Evolutionary conservation across 2,113 vertebrate species (phyloP).

Genomic region (Pluvianellus socialis): DNA sequence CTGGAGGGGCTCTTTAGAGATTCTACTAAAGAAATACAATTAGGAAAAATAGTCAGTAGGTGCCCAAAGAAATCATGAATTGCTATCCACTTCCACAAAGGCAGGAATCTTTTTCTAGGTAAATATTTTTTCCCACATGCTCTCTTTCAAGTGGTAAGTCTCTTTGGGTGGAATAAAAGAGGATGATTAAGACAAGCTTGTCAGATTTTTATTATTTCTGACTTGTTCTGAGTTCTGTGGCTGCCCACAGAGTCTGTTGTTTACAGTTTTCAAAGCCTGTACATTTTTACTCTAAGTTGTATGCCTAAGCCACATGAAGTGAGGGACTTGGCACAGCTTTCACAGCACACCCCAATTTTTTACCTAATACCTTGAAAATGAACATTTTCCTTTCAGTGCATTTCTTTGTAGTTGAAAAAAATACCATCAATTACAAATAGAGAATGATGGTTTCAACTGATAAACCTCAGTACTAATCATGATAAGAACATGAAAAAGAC

Average conservation of each 20-base stretch:
- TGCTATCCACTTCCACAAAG: neutral
- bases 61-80: neutral
- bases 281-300: neutral
- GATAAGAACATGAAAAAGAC: neutral
- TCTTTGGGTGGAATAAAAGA: neutral
- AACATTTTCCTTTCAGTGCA: neutral
- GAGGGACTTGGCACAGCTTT: neutral
- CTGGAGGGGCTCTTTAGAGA: neutral
- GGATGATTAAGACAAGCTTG: neutral
- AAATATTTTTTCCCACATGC: neutral
- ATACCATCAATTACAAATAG: neutral
- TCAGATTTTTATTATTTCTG: neutral
- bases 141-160: neutral
- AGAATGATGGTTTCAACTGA: neutral
- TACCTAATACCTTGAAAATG: neutral
- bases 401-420: neutral
- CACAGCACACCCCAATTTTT: neutral
- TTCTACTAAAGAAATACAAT: neutral
- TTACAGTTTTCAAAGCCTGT: neutral
- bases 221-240: neutral
- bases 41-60: neutral
- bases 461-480: neutral
- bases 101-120: neutral
- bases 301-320: neutral
- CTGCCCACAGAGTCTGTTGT: neutral